These are phyloP conservation scores for Tauraco erythrolophus DNA, from an alignment of 2,113 vertebrate species.

Conservation along the genomic window DNA sequence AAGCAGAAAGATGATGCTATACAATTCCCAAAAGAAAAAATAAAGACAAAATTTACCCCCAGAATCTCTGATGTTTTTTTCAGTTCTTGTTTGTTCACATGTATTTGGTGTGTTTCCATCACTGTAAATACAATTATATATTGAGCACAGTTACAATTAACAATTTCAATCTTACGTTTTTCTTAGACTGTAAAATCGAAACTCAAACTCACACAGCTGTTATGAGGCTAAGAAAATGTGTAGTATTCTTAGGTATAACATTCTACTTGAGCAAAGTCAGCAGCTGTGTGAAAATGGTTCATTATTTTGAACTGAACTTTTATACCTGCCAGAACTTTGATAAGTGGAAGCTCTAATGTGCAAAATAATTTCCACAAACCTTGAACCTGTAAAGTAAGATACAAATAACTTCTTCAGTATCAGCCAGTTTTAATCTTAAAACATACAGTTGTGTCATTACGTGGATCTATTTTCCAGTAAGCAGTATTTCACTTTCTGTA, in stretches of 20 bases:
- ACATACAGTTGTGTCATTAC: background rate
- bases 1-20: background rate
- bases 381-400: constrained; percentile 71
- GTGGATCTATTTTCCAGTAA: background rate
- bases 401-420: background rate
- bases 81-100: constrained; percentile 84
- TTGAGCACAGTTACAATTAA: background rate
- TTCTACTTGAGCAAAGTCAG: background rate
- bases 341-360: constrained; percentile 87
- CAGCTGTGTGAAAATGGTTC: background rate
- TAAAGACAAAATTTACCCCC: constrained; percentile 74
- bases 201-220: background rate
- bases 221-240: background rate
- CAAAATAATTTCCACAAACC: constrained; percentile 88
- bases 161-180: background rate
- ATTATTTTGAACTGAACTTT: background rate
- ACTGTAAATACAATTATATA: constrained; percentile 74
- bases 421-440: background rate
- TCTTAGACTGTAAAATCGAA: background rate
- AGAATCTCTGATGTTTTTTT: constrained; percentile 87
- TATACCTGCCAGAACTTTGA: constrained; percentile 91
- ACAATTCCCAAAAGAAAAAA: background rate
- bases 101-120: constrained; percentile 88
- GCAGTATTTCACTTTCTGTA: background rate
- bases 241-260: background rate